A percentile compares a stretch with the other conserved stretches of the same genome.
Conservation (phyloP, 1,140 invertebrate genomes). For the Lethrus apterus region DNA sequence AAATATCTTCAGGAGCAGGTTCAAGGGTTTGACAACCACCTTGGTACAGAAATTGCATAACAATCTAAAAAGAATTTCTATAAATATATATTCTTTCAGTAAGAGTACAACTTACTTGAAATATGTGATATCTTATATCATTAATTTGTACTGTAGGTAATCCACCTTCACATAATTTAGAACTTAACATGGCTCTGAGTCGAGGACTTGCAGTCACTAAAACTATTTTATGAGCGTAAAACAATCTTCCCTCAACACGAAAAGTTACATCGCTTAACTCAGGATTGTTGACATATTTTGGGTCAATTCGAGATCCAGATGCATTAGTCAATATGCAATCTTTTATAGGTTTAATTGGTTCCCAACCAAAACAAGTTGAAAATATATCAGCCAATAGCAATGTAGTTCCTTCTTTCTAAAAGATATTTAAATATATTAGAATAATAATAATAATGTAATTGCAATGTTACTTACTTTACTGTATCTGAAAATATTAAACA, state of each 20-base stretch:
- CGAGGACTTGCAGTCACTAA: constrained; percentile 81
- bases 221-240: constrained; percentile 91
- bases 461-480: constrained; percentile 62
- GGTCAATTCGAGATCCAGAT: constrained; percentile 67
- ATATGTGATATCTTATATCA: constrained; percentile 86
- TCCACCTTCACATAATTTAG: constrained; percentile 65
- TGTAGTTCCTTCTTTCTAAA: constrained; percentile 80
- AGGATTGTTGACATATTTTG: constrained; percentile 87
- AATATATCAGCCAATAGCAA: constrained; percentile 82
- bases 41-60: constrained; percentile 89
- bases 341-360: constrained; percentile 69
- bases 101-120: constrained; percentile 57
- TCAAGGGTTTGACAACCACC: constrained; percentile 72
- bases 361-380: constrained; percentile 81
- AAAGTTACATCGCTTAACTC: constrained; percentile 87
- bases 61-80: constrained; percentile 54
- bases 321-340: constrained; percentile 53
- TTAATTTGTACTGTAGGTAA: constrained; percentile 86
- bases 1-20: constrained; percentile 69
- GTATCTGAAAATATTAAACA: constrained; percentile 84
- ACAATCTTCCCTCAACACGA: constrained; percentile 81
- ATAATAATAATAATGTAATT: neutral
- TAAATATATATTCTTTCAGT: neutral
- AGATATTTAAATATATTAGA: constrained; percentile 24
- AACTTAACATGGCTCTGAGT: constrained; percentile 79